These are phyloP conservation scores for Carabus problematicus DNA, from an alignment of 2,888 invertebrate genomes.

Conservation along the genomic window DNA sequence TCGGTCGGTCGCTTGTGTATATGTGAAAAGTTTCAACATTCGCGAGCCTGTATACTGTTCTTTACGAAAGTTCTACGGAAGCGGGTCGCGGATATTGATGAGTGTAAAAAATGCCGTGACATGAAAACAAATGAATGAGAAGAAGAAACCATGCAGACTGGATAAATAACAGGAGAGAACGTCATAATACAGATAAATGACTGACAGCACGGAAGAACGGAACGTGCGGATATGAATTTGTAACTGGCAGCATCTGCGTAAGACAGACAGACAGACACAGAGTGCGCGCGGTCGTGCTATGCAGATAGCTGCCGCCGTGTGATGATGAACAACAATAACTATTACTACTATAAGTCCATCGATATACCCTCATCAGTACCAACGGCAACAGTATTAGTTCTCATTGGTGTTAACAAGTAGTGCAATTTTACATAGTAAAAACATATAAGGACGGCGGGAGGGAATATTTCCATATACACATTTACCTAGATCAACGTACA, in stretches of 20 bases:
- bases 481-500: neutral
- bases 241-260: neutral
- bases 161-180: constrained; percentile 4
- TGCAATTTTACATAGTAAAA: too few relatives aligned
- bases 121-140: constrained; percentile 12
- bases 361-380: neutral
- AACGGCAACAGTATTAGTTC: too few relatives aligned
- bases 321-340: constrained; percentile 6
- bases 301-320: neutral
- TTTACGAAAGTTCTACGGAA: constrained; percentile 45
- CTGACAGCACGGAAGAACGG: neutral
- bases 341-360: neutral
- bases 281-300: neutral
- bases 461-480: too few relatives aligned
- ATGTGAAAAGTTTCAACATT: constrained; percentile 43
- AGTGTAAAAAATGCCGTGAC: constrained; percentile 6
- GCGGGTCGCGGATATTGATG: constrained; percentile 1
- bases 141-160: constrained; percentile 5
- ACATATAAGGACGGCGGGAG: neutral
- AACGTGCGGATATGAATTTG: constrained; percentile 2
- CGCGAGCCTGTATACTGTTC: constrained; percentile 46
- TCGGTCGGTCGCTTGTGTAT: neutral
- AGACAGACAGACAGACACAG: constrained; percentile 4
- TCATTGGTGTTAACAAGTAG: too few relatives aligned
- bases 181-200: constrained; percentile 18